These are phyloP conservation scores for Eumacrocentrus americanus DNA, from an alignment of 2,888 invertebrate genomes.

Conservation along the genomic window DNA sequence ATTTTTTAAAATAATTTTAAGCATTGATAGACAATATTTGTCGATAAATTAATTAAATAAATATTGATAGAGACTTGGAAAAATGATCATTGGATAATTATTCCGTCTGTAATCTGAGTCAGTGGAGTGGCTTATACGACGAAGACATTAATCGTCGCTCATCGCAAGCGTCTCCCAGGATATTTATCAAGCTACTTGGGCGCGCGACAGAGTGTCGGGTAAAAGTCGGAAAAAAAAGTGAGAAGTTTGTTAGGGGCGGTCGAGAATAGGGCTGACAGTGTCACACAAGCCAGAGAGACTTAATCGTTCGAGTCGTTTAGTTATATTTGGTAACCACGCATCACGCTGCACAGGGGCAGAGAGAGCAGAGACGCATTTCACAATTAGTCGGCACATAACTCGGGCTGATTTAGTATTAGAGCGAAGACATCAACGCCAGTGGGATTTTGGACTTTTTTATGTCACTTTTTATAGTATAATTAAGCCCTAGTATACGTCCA, in stretches of 20 bases:
- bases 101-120: slow-evolving; percentile 27
- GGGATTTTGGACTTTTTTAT: not conserved
- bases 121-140: slow-evolving; percentile 27
- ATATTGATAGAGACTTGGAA: slow-evolving; percentile 13
- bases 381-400: slow-evolving; percentile 61
- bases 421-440: slow-evolving; percentile 34
- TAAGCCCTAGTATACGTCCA: no score
- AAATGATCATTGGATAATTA: not conserved
- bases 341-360: slow-evolving; percentile 32
- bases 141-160: slow-evolving; percentile 36
- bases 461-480: no score
- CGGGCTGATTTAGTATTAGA: slow-evolving; percentile 53
- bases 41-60: no score
- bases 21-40: slow-evolving; percentile 14
- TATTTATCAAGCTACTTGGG: slow-evolving; percentile 35
- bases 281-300: slow-evolving; percentile 28
- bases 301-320: slow-evolving; percentile 56
- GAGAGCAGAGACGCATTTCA: slow-evolving; percentile 48
- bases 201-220: slow-evolving; percentile 7
- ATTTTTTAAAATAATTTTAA: not conserved
- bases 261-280: slow-evolving; percentile 35
- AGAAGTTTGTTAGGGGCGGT: slow-evolving; percentile 24
- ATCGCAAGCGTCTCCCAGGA: slow-evolving; percentile 27
- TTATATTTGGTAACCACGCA: slow-evolving; percentile 56
- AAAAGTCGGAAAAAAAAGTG: slow-evolving; percentile 19